Conservation (phyloP, 1,140 invertebrate species). For the Zaprionus capensis region DNA sequence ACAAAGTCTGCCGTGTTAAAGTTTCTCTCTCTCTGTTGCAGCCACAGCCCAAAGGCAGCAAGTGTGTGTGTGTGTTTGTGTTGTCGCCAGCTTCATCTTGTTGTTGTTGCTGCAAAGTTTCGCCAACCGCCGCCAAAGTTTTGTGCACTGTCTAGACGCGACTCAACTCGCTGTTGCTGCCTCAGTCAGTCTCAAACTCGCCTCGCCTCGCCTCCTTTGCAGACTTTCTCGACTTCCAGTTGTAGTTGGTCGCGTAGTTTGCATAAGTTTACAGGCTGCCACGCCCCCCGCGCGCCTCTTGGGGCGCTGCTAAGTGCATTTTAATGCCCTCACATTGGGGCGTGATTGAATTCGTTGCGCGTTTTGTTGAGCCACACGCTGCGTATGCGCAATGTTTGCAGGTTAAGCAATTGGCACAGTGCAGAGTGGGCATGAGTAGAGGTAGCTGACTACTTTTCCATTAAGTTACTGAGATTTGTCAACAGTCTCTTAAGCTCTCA, state of each 20-base stretch:
- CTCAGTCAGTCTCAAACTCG: neutral
- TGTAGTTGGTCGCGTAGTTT: constrained; percentile 77
- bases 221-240: constrained; percentile 52
- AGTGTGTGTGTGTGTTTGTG: constrained; percentile 10
- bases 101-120: constrained; percentile 46
- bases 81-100: constrained; percentile 35
- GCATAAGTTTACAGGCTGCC: constrained; percentile 64
- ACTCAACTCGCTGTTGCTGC: constrained; percentile 37
- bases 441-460: neutral
- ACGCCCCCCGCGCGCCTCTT: neutral
- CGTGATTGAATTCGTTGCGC: constrained; percentile 43
- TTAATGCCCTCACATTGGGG: constrained; percentile 64
- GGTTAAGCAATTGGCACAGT: neutral
- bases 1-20: constrained; percentile 48
- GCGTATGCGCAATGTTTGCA: constrained; percentile 62
- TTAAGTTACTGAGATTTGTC: neutral
- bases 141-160: constrained; percentile 57
- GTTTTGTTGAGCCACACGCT: constrained; percentile 37
- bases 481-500: neutral
- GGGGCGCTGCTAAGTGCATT: constrained; percentile 61
- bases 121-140: constrained; percentile 61
- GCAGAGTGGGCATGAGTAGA: neutral
- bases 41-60: constrained; percentile 24
- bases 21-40: constrained; percentile 12
- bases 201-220: constrained; percentile 28